Percentiles rank a stretch among this genome's conserved stretches.
phyloP scores from a whole-genome alignment of 2,797 vertebrate species.

The Rhabdomys pumilio region DNA sequence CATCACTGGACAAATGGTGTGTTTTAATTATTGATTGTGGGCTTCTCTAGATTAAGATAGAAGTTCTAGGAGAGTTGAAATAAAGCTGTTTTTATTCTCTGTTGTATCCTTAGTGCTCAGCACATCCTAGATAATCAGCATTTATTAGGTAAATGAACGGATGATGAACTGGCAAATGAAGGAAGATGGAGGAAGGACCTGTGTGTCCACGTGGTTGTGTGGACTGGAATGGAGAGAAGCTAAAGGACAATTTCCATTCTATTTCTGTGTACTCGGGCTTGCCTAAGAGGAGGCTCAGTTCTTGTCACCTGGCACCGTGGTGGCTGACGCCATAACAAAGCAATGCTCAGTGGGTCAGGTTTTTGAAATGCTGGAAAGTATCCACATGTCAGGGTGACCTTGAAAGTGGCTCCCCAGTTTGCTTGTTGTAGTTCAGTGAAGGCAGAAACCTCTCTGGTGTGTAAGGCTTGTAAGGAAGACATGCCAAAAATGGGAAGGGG shows the following conservation, averaged over 20 bases:
- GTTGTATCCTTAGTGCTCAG: neutral
- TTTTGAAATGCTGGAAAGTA: slow-evolving; percentile 42
- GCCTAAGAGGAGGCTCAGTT: slow-evolving; percentile 11
- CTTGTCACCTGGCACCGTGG: slow-evolving; percentile 55
- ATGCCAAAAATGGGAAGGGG: neutral
- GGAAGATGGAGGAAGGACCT: neutral
- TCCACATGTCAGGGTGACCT: slow-evolving; percentile 59
- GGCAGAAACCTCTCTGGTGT: neutral
- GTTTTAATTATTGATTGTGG: slow-evolving; percentile 17
- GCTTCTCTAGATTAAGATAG: neutral
- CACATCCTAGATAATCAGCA: neutral
- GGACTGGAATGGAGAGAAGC: neutral
- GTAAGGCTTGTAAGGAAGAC: slow-evolving; percentile 26
- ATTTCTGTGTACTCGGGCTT: slow-evolving; percentile 39
- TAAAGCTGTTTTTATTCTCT: slow-evolving; percentile 39
- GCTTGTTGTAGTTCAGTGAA: neutral
- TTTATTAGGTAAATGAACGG: slow-evolving; percentile 5
- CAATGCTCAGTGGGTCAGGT: slow-evolving; percentile 41
- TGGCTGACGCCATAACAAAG: slow-evolving; percentile 64
- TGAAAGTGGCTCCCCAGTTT: neutral
- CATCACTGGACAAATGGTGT: neutral
- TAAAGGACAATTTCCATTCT: slow-evolving; percentile 27
- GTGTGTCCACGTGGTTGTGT: neutral
- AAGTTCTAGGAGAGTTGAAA: neutral
- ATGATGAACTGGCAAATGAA: neutral